Percentiles rank a stretch among this genome's conserved stretches.
Evolutionary conservation across 2,797 vertebrate genomes (phyloP).

Genomic region (Austrolebias charrua): DNA sequence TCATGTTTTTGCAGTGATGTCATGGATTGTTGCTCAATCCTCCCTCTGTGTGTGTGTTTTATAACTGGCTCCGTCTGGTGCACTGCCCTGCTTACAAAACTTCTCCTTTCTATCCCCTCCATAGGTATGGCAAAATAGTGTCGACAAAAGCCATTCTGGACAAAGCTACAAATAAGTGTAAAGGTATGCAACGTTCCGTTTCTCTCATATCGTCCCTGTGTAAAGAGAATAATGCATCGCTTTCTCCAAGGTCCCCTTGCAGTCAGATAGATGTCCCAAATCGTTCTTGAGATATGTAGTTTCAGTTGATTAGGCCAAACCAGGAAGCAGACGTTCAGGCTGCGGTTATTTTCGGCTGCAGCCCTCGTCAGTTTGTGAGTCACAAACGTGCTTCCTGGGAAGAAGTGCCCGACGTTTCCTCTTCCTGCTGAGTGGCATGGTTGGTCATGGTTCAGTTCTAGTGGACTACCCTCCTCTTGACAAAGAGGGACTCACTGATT

Average conservation of each 20-base stretch:
- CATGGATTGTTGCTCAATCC: slow-evolving; percentile 75
- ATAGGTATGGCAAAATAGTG: slow-evolving; percentile 98
- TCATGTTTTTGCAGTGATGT: slow-evolving; percentile 77
- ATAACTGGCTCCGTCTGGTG: slow-evolving; percentile 64
- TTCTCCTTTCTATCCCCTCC: slow-evolving; percentile 59
- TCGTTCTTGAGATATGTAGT: slow-evolving; percentile 61
- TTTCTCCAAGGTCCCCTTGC: neutral
- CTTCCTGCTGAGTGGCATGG: slow-evolving; percentile 38
- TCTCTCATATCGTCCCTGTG: slow-evolving; percentile 6
- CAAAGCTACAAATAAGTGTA: slow-evolving; percentile 99
- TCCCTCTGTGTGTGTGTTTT: slow-evolving; percentile 59
- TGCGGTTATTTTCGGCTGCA: slow-evolving; percentile 65
- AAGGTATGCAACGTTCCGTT: slow-evolving; percentile 83
- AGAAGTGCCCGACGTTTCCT: slow-evolving; percentile 41
- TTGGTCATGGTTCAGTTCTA: slow-evolving; percentile 39
- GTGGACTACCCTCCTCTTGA: slow-evolving; percentile 25
- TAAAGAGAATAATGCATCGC: slow-evolving; percentile 9
- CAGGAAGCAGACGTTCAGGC: slow-evolving; percentile 68
- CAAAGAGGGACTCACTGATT: slow-evolving; percentile 40
- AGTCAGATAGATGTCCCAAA: slow-evolving; percentile 10
- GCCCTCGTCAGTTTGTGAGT: slow-evolving; percentile 55
- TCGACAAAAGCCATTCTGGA: slow-evolving; percentile 99
- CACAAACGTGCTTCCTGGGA: slow-evolving; percentile 47
- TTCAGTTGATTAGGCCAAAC: slow-evolving; percentile 50
- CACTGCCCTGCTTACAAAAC: slow-evolving; percentile 57